A percentile compares a stretch with the other conserved stretches of the same genome.
phyloP scores from a whole-genome alignment of 2,797 vertebrate genomes.

The Helicolenus hilgendorfi region DNA sequence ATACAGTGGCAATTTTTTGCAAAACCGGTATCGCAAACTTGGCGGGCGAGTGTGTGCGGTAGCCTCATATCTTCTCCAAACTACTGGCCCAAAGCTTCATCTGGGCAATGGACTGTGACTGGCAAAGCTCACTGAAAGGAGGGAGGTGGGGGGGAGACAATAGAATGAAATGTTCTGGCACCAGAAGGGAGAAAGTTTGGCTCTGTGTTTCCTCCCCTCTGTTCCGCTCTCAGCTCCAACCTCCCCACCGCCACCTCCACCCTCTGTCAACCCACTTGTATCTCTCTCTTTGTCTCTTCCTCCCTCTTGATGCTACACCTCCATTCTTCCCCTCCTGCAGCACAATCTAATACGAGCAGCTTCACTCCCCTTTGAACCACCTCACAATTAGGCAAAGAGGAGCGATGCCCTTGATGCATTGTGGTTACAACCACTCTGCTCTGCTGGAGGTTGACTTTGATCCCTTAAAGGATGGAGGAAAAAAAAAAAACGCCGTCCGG shows the following conservation, averaged over 20 bases:
- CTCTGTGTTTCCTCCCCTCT: conserved; percentile 52
- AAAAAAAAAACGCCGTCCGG: background rate
- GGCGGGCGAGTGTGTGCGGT: conserved; percentile 44
- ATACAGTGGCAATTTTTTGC: conserved; percentile 68
- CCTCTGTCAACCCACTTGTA: conserved; percentile 57
- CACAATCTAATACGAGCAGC: conserved; percentile 74
- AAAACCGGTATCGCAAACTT: conserved; percentile 53
- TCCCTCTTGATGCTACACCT: conserved; percentile 30
- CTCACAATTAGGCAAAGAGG: conserved; percentile 64
- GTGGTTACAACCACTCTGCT: conserved; percentile 61
- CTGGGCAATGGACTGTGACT: conserved; percentile 69
- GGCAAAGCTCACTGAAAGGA: conserved; percentile 59
- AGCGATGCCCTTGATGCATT: conserved; percentile 48
- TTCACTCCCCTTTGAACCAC: conserved; percentile 62
- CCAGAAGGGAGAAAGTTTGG: conserved; percentile 66
- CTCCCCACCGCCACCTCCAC: background rate
- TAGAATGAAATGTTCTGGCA: conserved; percentile 82
- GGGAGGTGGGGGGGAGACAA: conserved; percentile 50
- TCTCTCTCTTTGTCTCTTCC: conserved; percentile 42
- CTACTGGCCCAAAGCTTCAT: conserved; percentile 77
- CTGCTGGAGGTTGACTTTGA: conserved; percentile 71
- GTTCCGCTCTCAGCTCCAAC: conserved; percentile 48
- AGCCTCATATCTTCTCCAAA: conserved; percentile 73
- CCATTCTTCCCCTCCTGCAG: conserved; percentile 4
- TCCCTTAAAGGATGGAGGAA: conserved; percentile 51